Percentiles rank a stretch among this genome's conserved stretches.
Conservation (phyloP, 53 echinoderm and acorn worm species). For the Luidia sarsii region DNA sequence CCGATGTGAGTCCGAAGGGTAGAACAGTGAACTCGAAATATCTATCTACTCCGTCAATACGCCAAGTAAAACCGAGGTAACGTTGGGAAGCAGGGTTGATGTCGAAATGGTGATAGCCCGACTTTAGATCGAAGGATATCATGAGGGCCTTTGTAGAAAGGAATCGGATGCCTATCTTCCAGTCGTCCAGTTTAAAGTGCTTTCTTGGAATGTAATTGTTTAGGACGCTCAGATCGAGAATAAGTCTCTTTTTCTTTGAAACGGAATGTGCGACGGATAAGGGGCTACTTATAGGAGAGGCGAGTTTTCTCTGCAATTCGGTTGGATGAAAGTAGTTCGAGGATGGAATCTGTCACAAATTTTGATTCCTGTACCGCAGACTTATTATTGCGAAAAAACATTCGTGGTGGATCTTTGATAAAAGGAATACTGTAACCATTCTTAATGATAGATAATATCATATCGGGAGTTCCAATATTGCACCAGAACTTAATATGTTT, state of each 20-base stretch:
- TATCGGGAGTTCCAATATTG: background rate
- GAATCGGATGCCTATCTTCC: constrained; percentile 7
- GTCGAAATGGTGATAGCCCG: constrained; percentile 19
- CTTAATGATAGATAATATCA: constrained; percentile 2
- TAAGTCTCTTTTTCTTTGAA: constrained; percentile 5
- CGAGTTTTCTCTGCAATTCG: background rate
- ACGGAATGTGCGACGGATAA: background rate
- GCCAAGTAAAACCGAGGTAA: background rate
- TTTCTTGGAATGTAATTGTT: background rate
- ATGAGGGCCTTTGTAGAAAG: constrained; percentile 5
- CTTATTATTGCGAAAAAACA: background rate
- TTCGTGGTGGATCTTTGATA: background rate
- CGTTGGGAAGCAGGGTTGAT: background rate
- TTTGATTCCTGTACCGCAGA: background rate
- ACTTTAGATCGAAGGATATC: constrained; percentile 5
- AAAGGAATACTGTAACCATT: background rate
- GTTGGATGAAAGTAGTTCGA: background rate
- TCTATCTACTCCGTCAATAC: background rate
- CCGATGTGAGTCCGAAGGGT: constrained; percentile 10
- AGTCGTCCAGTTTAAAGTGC: constrained; percentile 16
- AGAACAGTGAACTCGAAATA: constrained; percentile 21
- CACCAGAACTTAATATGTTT: constrained; percentile 4
- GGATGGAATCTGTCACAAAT: background rate
- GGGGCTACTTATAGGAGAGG: background rate
- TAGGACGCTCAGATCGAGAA: constrained; percentile 8